Percentiles rank a stretch among this genome's conserved stretches.
Conservation (phyloP, 2,797 vertebrate genomes). For the Lemur catta region DNA sequence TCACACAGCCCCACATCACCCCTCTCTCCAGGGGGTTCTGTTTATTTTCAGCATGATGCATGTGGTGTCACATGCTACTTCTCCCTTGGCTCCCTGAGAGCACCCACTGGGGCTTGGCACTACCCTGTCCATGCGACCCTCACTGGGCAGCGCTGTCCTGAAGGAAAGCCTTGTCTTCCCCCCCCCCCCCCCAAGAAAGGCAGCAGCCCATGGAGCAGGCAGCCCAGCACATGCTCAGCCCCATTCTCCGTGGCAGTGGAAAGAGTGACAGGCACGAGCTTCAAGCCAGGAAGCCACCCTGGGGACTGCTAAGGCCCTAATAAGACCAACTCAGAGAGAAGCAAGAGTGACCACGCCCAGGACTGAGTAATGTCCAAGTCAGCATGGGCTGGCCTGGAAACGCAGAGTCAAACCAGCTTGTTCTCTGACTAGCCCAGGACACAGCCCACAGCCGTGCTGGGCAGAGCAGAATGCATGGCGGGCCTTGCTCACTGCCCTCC, state of each 20-base stretch:
- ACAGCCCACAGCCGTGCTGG: background rate
- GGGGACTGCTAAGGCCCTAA: background rate
- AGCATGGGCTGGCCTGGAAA: background rate
- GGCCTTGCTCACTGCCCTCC: background rate
- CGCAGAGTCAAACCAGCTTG: background rate
- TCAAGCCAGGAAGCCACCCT: background rate
- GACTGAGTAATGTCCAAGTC: background rate
- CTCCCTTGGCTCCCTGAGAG: background rate
- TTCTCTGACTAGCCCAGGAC: background rate
- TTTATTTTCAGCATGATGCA: background rate
- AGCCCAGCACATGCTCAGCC: background rate
- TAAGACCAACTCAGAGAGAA: background rate
- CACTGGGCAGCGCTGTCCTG: background rate
- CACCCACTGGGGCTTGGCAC: no score
- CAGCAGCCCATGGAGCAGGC: background rate
- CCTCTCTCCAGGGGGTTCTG: background rate
- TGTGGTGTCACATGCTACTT: background rate
- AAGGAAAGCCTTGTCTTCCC: background rate
- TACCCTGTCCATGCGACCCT: background rate
- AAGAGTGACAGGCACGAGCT: background rate
- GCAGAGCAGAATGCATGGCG: accelerated
- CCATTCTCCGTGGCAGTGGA: background rate
- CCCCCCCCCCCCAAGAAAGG: background rate
- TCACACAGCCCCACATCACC: accelerated
- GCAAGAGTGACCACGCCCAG: background rate